Evolutionary conservation across 2,797 vertebrate genomes (phyloP).

Genomic region (Graptemys geographica): DNA sequence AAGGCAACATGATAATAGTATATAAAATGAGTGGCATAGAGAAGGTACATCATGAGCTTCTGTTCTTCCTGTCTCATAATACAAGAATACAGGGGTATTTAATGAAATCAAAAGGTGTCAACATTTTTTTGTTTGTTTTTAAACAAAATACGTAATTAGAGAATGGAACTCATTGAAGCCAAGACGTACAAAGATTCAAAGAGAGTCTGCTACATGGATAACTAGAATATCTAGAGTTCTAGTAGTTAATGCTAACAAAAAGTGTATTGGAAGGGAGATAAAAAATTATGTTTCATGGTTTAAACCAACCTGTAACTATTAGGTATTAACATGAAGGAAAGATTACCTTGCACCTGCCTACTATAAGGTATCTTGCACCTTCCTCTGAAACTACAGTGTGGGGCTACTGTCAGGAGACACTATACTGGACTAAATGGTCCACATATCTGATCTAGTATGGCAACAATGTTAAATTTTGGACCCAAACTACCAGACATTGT

Average conservation of each 20-base stretch:
- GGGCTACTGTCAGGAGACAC: not conserved
- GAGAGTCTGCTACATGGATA: not conserved
- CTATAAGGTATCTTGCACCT: not conserved
- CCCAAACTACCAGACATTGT: not conserved
- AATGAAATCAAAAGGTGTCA: not conserved
- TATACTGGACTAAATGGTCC: not conserved
- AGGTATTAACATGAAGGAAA: not conserved
- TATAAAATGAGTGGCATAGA: not conserved
- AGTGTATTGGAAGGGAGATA: not conserved
- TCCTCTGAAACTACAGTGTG: not conserved
- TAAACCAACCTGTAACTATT: rapidly evolving
- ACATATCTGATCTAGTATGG: not conserved
- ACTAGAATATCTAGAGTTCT: not conserved
- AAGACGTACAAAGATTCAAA: not conserved
- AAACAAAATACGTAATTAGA: not conserved
- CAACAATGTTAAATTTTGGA: not conserved
- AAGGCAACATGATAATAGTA: not conserved
- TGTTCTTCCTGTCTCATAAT: not conserved
- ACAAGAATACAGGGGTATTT: not conserved
- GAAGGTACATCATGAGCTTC: not conserved
- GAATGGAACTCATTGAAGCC: not conserved
- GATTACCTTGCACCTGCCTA: not conserved
- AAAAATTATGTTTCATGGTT: not conserved
- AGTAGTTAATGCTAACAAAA: not conserved
- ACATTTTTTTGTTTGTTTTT: not conserved